Percentiles rank a stretch among this genome's conserved stretches.
These are phyloP conservation scores for Hydractinia symbiolongicarpus DNA, from an alignment of 30 jellyfish, hydroid and myxozoan species.

Conservation along the genomic window DNA sequence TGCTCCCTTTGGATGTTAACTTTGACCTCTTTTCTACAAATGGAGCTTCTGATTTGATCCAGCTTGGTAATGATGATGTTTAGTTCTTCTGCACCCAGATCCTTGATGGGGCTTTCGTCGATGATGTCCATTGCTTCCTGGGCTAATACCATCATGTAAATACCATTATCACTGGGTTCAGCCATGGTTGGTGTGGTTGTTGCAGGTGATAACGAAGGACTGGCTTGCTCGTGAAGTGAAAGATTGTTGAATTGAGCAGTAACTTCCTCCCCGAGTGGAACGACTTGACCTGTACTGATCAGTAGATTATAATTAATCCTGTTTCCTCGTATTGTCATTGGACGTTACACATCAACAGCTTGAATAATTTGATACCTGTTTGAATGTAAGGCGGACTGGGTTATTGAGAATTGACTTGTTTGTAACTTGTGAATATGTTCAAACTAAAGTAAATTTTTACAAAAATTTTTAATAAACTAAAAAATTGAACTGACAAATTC, in stretches of 20 bases:
- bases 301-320: too few species aligned
- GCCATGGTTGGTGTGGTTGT: slow-evolving; percentile 2
- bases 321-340: too few species aligned
- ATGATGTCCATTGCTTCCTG: slow-evolving; percentile 11
- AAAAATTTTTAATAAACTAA: too few species aligned
- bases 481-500: too few species aligned
- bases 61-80: slow-evolving; percentile 5
- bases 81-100: neutral
- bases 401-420: too few species aligned
- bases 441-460: too few species aligned
- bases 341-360: too few species aligned
- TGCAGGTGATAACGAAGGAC: slow-evolving; percentile 2
- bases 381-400: too few species aligned
- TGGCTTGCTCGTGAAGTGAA: slow-evolving; percentile 1
- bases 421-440: too few species aligned
- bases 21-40: neutral
- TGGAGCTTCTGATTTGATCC: neutral
- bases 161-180: neutral
- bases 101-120: slow-evolving; percentile 19
- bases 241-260: slow-evolving; percentile 1
- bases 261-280: slow-evolving; percentile 2
- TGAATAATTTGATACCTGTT: too few species aligned
- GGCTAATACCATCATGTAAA: neutral
- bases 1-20: neutral
- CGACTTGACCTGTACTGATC: neutral